These are phyloP conservation scores for Netelia inedita DNA, from an alignment of 2,888 invertebrate species.

Conservation along the genomic window DNA sequence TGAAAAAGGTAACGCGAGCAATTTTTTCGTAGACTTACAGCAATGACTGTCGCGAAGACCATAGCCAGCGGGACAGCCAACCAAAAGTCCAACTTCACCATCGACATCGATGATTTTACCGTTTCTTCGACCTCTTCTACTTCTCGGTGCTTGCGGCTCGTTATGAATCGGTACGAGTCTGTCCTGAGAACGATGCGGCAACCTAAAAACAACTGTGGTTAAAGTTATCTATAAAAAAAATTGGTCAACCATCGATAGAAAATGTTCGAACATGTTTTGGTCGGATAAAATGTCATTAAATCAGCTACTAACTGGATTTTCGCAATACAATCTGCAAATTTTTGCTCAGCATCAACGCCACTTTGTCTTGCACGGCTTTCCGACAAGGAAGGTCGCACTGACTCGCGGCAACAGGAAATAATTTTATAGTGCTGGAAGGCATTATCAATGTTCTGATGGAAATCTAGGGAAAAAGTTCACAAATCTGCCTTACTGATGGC, in stretches of 20 bases:
- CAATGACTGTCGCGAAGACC: conserved; percentile 78
- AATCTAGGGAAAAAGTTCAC: conserved; percentile 54
- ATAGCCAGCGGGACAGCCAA: conserved; percentile 80
- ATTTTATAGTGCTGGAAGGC: conserved; percentile 73
- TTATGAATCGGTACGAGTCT: conserved; percentile 75
- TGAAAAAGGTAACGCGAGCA: conserved; percentile 49
- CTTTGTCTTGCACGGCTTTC: conserved; percentile 78
- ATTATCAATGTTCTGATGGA: conserved; percentile 69
- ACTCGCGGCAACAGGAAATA: conserved; percentile 74
- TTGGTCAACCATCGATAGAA: conserved; percentile 69
- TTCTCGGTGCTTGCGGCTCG: conserved; percentile 62
- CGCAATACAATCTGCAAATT: conserved; percentile 75
- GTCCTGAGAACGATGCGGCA: conserved; percentile 74
- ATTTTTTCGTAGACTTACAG: conserved; percentile 71
- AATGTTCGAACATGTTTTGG: conserved; percentile 56
- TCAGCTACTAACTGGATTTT: conserved; percentile 75
- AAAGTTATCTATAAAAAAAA: conserved; percentile 79
- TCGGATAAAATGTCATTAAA: conserved; percentile 19
- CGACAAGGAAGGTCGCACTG: conserved; percentile 77
- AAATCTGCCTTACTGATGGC: conserved; percentile 12
- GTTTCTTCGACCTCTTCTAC: conserved; percentile 69
- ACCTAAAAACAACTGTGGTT: conserved; percentile 81
- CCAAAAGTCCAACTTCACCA: conserved; percentile 76
- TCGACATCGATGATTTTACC: conserved; percentile 72
- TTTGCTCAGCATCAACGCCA: conserved; percentile 74